These are phyloP conservation scores for Gibbula magus DNA, from an alignment of 2,888 invertebrate genomes.

Conservation along the genomic window DNA sequence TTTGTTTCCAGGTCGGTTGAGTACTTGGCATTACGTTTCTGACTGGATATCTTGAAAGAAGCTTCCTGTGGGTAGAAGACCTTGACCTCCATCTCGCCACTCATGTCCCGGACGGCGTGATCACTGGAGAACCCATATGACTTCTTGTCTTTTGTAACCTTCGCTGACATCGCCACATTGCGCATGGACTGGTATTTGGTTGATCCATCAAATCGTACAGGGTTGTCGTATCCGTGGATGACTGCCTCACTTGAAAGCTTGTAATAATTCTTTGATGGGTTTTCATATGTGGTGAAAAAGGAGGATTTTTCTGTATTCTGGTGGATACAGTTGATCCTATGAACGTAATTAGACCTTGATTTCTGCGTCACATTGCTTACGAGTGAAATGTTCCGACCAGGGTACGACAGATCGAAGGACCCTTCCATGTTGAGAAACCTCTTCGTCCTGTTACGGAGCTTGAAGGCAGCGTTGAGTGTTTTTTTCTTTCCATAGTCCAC, in stretches of 20 bases:
- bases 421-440: constrained; percentile 7
- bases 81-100: neutral
- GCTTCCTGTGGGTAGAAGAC: neutral
- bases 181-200: neutral
- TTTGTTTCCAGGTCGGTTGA: neutral
- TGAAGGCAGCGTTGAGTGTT: neutral
- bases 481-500: neutral
- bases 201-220: constrained; percentile 6
- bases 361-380: constrained; percentile 17
- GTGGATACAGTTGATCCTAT: constrained; percentile 4
- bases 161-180: neutral
- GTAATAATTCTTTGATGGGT: neutral
- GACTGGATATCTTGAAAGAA: neutral
- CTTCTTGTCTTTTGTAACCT: neutral
- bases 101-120: neutral
- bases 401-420: neutral
- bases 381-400: constrained; percentile 9
- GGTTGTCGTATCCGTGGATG: constrained; percentile 17
- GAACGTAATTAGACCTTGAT: neutral
- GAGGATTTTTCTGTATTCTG: neutral
- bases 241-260: constrained; percentile 19
- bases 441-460: constrained; percentile 2
- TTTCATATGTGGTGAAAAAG: neutral
- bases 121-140: neutral
- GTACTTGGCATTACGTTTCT: neutral